Evolutionary conservation across 2,797 vertebrate species (phyloP).

Genomic region (Enteromius afrohamiltoni): DNA sequence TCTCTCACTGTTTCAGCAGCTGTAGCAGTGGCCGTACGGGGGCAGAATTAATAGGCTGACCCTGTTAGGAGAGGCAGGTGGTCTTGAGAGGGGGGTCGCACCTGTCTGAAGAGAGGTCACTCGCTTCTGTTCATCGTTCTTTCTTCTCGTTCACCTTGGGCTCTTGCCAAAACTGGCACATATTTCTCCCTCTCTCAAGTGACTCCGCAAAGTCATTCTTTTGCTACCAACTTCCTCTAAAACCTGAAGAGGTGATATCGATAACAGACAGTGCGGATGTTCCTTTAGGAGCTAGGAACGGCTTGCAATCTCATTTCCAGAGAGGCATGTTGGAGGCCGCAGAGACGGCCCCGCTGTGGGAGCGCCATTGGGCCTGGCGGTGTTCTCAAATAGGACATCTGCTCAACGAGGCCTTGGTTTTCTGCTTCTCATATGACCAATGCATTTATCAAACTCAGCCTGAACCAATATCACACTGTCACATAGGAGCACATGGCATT

Average conservation of each 20-base stretch:
- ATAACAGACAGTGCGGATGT: not conserved
- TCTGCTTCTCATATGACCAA: slow-evolving; percentile 74
- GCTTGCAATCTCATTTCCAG: slow-evolving; percentile 14
- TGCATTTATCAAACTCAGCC: slow-evolving; percentile 80
- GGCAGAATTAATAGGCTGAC: slow-evolving; percentile 76
- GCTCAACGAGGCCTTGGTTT: slow-evolving; percentile 42
- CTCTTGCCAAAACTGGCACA: slow-evolving; percentile 39
- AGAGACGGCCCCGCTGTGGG: slow-evolving; percentile 9
- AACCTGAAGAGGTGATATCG: slow-evolving; percentile 19
- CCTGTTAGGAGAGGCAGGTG: slow-evolving; percentile 76
- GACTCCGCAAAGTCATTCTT: slow-evolving; percentile 68
- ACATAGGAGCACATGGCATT: slow-evolving; percentile 76
- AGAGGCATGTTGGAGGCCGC: not conserved
- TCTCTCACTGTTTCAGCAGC: slow-evolving; percentile 26
- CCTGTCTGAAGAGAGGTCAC: slow-evolving; percentile 70
- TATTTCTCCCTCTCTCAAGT: slow-evolving; percentile 64
- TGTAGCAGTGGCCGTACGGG: slow-evolving; percentile 67
- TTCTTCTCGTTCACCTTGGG: slow-evolving; percentile 57
- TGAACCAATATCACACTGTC: slow-evolving; percentile 81
- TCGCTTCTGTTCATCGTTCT: slow-evolving; percentile 59
- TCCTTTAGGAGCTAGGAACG: not conserved
- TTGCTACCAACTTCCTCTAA: slow-evolving; percentile 61
- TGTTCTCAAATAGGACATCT: slow-evolving; percentile 42
- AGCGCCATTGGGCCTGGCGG: not conserved
- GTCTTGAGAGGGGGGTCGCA: slow-evolving; percentile 68